phyloP scores from a whole-genome alignment of 2,113 vertebrate species.

The Poecile atricapillus region DNA sequence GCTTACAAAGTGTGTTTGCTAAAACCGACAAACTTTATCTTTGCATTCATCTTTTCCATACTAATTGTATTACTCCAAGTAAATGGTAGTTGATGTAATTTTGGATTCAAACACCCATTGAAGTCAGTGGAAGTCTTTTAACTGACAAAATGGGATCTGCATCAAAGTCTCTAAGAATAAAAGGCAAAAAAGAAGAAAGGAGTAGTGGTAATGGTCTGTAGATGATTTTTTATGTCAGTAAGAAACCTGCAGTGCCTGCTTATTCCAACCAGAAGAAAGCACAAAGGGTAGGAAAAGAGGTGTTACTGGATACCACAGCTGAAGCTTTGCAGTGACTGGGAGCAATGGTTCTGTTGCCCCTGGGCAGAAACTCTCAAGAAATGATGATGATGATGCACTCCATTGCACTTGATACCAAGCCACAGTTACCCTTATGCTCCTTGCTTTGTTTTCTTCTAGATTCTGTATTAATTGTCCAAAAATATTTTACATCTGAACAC shows the following conservation, averaged over 20 bases:
- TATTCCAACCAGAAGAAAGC: not conserved
- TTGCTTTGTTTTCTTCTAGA: not conserved
- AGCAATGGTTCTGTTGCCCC: not conserved
- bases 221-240: not conserved
- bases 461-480: not conserved
- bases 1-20: not conserved
- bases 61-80: not conserved
- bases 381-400: not conserved
- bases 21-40: not conserved
- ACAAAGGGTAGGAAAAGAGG: not conserved
- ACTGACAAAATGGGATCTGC: slow-evolving; percentile 25
- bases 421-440: not conserved
- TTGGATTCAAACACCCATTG: slow-evolving; percentile 38
- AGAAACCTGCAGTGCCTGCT: not conserved
- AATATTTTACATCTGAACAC: not conserved
- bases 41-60: not conserved
- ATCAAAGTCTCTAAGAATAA: not conserved
- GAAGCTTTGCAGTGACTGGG: not conserved
- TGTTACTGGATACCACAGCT: not conserved
- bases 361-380: not conserved
- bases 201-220: not conserved
- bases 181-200: not conserved
- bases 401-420: not conserved
- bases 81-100: slow-evolving; percentile 21
- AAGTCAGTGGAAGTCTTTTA: slow-evolving; percentile 45